Base-by-base conservation (phyloP, 2,113 vertebrate species). In the Platycercus adscitus region DNA sequence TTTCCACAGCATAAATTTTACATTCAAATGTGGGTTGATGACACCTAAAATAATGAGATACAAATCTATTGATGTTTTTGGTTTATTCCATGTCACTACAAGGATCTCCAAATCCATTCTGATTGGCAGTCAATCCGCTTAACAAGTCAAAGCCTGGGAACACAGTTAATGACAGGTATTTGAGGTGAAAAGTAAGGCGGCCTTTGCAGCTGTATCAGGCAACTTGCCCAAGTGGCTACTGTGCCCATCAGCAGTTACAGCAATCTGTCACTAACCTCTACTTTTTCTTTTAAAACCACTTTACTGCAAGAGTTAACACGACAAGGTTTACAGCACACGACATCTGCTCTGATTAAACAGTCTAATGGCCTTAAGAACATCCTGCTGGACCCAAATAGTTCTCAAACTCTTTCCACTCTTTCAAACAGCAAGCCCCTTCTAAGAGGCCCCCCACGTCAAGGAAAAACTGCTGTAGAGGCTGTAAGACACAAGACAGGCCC, bases 111-210 rank as follows among this genome's bases (percentile, higher is more conserved):
- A 68, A 81, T 7, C 18, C 39, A 52, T 69, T 70, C 31, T 2
- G 1, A 56, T 0, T 69, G 47, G n/a, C 52, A 78, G 64, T 1
- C 33, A 1, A 1, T 33, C n/a, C 0, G 1, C 46, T 33, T 46
- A 24, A 24, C 5, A 53, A 78, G 35, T 6, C 77, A 68, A 68
- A 25, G n/a, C 49, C 50, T 73, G 31, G 29, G 33, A 89, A 86
- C 17, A 77, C 31, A 66, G 21, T 25, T 52, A 65, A 61, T 0
- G 2, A 19, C 69, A 20, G 28, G 31, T 52, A 66, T 72, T 66
- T 83, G 46, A 94, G 64, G 33, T 73, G 26, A 77, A 69, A 10
- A 77, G 47, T 52, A 66, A 41, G 33, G 33, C 46, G 25, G 43
- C 50, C 10, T 0, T 77, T 75, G 63, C 75, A 86, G 70, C 58